Percentiles rank a stretch among this genome's conserved stretches.
These are phyloP conservation scores for Apotomis betuletana DNA, from an alignment of 2,888 invertebrate species.

Conservation along the genomic window DNA sequence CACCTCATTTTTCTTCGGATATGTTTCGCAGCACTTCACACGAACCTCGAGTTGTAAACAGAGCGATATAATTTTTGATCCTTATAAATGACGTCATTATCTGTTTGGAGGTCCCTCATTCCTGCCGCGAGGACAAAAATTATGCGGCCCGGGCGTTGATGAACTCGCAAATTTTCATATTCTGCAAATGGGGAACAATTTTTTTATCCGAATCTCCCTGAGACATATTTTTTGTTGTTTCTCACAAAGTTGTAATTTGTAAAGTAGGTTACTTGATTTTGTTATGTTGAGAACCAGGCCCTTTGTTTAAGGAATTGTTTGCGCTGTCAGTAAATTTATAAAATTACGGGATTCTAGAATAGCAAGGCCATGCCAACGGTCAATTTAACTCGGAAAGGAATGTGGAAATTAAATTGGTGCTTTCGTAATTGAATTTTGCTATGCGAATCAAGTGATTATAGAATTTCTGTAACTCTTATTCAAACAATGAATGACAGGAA, in stretches of 20 bases:
- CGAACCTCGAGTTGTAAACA: slow-evolving; percentile 37
- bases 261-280: slow-evolving; percentile 33
- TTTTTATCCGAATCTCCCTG: slow-evolving; percentile 42
- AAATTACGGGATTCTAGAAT: slow-evolving; percentile 8
- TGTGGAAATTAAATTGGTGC: not conserved
- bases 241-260: slow-evolving; percentile 28
- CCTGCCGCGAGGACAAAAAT: slow-evolving; percentile 44
- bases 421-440: not conserved
- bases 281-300: slow-evolving; percentile 15
- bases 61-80: slow-evolving; percentile 42
- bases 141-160: slow-evolving; percentile 45
- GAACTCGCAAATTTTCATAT: slow-evolving; percentile 49
- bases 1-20: slow-evolving; percentile 23
- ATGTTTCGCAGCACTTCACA: slow-evolving; percentile 17
- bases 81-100: slow-evolving; percentile 48
- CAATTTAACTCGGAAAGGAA: not conserved
- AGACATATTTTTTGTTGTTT: slow-evolving; percentile 40
- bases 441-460: not conserved
- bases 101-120: slow-evolving; percentile 41
- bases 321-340: slow-evolving; percentile 14
- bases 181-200: slow-evolving; percentile 47
- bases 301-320: slow-evolving; percentile 25
- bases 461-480: not conserved
- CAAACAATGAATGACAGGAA: too few relatives aligned
- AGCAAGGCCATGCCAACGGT: not conserved